phyloP scores from a whole-genome alignment of 2,113 vertebrate species.

The Platycercus adscitus region DNA sequence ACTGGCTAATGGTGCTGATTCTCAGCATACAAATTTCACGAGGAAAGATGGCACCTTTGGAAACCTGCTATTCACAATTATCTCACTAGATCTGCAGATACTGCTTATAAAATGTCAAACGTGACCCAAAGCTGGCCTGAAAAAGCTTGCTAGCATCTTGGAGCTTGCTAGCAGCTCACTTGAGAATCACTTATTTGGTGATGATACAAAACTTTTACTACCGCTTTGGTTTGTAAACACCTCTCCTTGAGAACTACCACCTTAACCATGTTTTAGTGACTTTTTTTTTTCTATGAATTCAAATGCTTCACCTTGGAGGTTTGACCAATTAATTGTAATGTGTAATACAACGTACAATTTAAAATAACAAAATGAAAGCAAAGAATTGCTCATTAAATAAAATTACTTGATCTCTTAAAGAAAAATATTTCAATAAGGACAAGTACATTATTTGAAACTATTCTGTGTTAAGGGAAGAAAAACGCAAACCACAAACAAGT shows the following conservation, averaged over 20 bases:
- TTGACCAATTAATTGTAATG: not conserved
- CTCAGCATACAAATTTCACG: not conserved
- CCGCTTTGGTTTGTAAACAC: not conserved
- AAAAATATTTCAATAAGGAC: not conserved
- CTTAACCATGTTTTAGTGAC: not conserved
- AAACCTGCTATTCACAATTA: not conserved
- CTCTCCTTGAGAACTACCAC: not conserved
- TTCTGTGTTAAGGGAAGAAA: not conserved
- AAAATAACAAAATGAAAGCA: not conserved
- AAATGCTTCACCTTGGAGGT: not conserved
- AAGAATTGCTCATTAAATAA: not conserved
- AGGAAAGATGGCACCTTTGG: not conserved
- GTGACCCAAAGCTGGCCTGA: not conserved
- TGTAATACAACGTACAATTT: not conserved
- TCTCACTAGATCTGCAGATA: not conserved
- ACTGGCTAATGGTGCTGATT: not conserved
- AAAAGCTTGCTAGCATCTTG: not conserved
- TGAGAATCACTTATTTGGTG: not conserved
- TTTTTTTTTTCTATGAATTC: not conserved
- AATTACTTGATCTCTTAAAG: not conserved
- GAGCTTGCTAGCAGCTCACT: not conserved
- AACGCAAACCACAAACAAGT: not conserved
- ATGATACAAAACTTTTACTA: not conserved
- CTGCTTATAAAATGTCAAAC: not conserved
- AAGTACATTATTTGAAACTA: not conserved